phyloP scores from a whole-genome alignment of 2,888 invertebrate species.

The Cantharis lateralis region DNA sequence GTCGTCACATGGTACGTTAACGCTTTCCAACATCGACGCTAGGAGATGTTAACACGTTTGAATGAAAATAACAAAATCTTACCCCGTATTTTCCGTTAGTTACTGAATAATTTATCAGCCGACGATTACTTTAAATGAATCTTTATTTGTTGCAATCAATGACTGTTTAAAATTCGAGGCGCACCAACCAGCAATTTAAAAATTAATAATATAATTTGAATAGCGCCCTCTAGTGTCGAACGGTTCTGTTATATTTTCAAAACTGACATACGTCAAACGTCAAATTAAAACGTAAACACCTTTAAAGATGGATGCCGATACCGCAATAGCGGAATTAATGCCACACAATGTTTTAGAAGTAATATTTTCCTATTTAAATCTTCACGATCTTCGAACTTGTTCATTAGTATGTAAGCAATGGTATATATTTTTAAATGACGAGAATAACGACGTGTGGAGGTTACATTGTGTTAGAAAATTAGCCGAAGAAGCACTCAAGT shows the following conservation, averaged over 20 bases:
- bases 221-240: not conserved
- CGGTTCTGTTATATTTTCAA: not conserved
- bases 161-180: not conserved
- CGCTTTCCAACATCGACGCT: not conserved
- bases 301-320: slow-evolving; percentile 61
- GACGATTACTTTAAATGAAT: not conserved
- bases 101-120: not conserved
- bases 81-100: not conserved
- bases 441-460: slow-evolving; percentile 96
- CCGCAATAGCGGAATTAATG: slow-evolving; percentile 66
- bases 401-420: slow-evolving; percentile 92
- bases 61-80: not conserved
- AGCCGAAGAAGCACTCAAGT: slow-evolving; percentile 86
- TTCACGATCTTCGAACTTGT: slow-evolving; percentile 86
- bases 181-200: not conserved
- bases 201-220: not conserved
- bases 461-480: slow-evolving; percentile 84
- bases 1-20: slow-evolving; percentile 59
- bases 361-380: slow-evolving; percentile 88
- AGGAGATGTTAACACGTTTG: not conserved
- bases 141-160: not conserved
- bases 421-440: slow-evolving; percentile 87
- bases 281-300: slow-evolving; percentile 29
- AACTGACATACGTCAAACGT: slow-evolving; percentile 24
- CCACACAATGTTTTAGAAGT: slow-evolving; percentile 84